A percentile compares a stretch with the other conserved stretches of the same genome.
Conservation (phyloP, 2,797 vertebrate genomes). For the Mallotus villosus region DNA sequence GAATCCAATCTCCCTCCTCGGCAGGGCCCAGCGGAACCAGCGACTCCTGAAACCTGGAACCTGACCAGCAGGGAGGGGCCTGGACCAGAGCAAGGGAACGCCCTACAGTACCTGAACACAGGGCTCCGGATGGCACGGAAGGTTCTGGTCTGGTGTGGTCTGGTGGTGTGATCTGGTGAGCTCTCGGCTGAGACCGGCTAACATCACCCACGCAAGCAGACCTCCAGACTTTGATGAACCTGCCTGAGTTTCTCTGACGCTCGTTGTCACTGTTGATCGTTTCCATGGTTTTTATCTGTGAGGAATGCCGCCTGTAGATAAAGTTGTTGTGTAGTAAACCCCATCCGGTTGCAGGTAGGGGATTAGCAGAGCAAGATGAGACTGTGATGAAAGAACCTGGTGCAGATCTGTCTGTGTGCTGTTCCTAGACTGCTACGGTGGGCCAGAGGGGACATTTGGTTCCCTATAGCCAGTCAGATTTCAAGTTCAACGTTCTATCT, state of each 20-base stretch:
- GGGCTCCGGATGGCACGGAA: neutral
- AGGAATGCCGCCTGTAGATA: slow-evolving; percentile 49
- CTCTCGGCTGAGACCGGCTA: too few species aligned
- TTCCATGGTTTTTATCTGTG: slow-evolving; percentile 40
- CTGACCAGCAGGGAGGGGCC: slow-evolving; percentile 55
- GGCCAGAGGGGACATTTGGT: neutral
- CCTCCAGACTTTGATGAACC: neutral
- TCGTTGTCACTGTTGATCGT: slow-evolving; percentile 38
- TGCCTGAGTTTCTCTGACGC: slow-evolving; percentile 4
- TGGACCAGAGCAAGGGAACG: slow-evolving; percentile 41
- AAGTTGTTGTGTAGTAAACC: slow-evolving; percentile 46
- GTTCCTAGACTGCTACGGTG: neutral
- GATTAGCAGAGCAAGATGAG: slow-evolving; percentile 43
- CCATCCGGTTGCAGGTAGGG: slow-evolving; percentile 24
- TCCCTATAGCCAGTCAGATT: too few species aligned
- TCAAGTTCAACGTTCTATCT: too few species aligned
- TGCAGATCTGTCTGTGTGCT: slow-evolving; percentile 28
- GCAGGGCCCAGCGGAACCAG: slow-evolving; percentile 55
- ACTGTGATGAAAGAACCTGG: slow-evolving; percentile 49
- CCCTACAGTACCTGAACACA: slow-evolving; percentile 19
- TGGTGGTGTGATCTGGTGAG: too few species aligned
- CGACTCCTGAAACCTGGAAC: slow-evolving; percentile 57
- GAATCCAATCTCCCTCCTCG: slow-evolving; percentile 76
- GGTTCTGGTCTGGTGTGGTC: too few species aligned
- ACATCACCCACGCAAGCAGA: neutral